These are phyloP conservation scores for Kuschelorhynchus macadamiae DNA, from an alignment of 2,888 invertebrate species.

Conservation along the genomic window DNA sequence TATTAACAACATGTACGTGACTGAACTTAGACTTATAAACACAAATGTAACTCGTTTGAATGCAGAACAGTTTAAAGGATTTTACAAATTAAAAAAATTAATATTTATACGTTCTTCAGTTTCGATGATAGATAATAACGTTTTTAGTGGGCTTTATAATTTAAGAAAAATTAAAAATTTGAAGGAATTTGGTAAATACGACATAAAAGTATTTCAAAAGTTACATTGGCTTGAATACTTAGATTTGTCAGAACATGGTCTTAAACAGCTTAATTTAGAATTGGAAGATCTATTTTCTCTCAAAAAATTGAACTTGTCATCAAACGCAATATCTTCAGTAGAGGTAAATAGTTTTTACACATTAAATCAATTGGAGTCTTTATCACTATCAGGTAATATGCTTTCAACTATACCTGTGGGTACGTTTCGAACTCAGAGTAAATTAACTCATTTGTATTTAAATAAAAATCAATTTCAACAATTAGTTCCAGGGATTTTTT, in stretches of 20 bases:
- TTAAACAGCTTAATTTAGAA: constrained; percentile 13
- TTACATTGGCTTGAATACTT: constrained; percentile 11
- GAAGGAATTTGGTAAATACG: background rate
- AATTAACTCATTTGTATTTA: constrained; percentile 35
- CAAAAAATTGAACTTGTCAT: constrained; percentile 26
- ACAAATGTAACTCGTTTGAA: constrained; percentile 11
- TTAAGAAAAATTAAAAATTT: constrained; percentile 14
- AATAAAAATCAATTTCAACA: constrained; percentile 29
- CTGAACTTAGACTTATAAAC: constrained; percentile 17
- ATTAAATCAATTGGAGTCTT: constrained; percentile 20
- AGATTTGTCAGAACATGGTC: constrained; percentile 20
- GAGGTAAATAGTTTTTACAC: constrained; percentile 10
- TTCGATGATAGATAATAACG: constrained; percentile 1
- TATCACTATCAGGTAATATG: constrained; percentile 23
- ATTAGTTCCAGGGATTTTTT: constrained; percentile 25
- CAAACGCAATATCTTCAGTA: constrained; percentile 13
- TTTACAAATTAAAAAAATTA: constrained; percentile 24
- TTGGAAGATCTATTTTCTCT: constrained; percentile 17
- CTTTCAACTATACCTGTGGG: constrained; percentile 22
- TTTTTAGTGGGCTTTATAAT: constrained; percentile 25
- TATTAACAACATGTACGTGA: constrained; percentile 16
- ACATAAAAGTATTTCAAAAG: constrained; percentile 17
- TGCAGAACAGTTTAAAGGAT: constrained; percentile 25
- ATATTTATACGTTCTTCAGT: constrained; percentile 21
- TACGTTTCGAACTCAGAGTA: constrained; percentile 9